These are phyloP conservation scores for Agapornis canus DNA, from an alignment of 2,797 vertebrate species.

Conservation along the genomic window DNA sequence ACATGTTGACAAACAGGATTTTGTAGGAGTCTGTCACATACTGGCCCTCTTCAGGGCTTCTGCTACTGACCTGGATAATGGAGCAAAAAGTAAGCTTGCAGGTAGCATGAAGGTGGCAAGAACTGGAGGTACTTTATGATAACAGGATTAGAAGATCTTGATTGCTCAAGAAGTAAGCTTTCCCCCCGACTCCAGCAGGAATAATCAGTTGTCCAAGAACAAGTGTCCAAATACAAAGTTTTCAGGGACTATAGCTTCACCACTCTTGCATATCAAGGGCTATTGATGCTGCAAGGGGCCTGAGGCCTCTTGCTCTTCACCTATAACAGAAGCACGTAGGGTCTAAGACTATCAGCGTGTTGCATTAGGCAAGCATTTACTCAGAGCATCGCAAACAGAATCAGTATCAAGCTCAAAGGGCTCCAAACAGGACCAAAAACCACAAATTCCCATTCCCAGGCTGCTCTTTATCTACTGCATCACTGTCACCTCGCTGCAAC, in stretches of 20 bases:
- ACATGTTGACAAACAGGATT: not conserved
- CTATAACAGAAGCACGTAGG: not conserved
- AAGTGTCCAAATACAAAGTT: not conserved
- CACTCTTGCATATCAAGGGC: not conserved
- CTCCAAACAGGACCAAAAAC: not conserved
- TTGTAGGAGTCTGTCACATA: not conserved
- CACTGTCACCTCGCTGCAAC: not conserved
- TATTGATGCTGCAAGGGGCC: not conserved
- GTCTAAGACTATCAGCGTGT: not conserved
- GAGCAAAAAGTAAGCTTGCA: not conserved
- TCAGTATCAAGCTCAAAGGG: not conserved
- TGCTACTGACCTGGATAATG: not conserved
- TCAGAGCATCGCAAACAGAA: not conserved
- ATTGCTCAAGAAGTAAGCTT: not conserved
- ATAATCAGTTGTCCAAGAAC: not conserved
- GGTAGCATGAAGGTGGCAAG: not conserved
- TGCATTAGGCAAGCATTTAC: not conserved
- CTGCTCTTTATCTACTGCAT: slow-evolving; percentile 1
- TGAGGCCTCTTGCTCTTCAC: not conserved
- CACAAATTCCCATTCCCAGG: not conserved
- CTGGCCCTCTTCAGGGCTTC: not conserved
- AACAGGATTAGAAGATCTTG: not conserved
- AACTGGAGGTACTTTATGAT: not conserved
- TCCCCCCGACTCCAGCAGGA: not conserved
- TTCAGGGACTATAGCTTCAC: not conserved